Conservation (phyloP, 2,797 vertebrate species). For the Propithecus deckenii region DNA sequence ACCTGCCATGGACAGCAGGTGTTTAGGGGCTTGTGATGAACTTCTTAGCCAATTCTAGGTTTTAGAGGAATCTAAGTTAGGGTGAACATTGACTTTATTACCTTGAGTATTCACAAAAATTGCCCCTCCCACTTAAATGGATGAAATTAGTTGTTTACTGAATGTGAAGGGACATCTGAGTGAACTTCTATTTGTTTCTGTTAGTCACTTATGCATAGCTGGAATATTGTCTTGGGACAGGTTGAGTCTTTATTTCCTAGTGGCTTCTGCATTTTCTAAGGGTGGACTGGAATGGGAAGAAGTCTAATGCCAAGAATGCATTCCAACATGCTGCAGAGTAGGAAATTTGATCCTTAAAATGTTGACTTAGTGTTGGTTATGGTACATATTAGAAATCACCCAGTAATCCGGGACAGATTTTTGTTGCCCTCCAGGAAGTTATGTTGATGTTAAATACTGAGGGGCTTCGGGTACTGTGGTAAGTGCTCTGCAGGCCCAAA, state of each 20-base stretch:
- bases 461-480: constrained; percentile 24
- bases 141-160: constrained; percentile 40
- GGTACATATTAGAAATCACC: constrained; percentile 77
- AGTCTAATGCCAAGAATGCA: constrained; percentile 71
- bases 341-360: constrained; percentile 75
- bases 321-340: constrained; percentile 58
- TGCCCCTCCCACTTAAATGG: not conserved
- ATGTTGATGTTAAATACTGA: constrained; percentile 59
- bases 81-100: not conserved
- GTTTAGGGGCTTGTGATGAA: not conserved
- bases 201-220: constrained; percentile 37
- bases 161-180: constrained; percentile 34
- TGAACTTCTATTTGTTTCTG: constrained; percentile 58
- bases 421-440: constrained; percentile 65
- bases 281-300: constrained; percentile 47
- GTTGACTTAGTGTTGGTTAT: constrained; percentile 76
- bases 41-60: not conserved
- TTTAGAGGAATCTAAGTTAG: constrained; percentile 50
- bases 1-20: not conserved
- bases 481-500: constrained; percentile 16
- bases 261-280: constrained; percentile 55
- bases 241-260: constrained; percentile 54
- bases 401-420: constrained; percentile 77
- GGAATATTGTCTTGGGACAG: constrained; percentile 54
- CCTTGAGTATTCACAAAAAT: not conserved